Evolutionary conservation across 2,797 vertebrate species (phyloP).

Genomic region (Sebastolobus altivelis): DNA sequence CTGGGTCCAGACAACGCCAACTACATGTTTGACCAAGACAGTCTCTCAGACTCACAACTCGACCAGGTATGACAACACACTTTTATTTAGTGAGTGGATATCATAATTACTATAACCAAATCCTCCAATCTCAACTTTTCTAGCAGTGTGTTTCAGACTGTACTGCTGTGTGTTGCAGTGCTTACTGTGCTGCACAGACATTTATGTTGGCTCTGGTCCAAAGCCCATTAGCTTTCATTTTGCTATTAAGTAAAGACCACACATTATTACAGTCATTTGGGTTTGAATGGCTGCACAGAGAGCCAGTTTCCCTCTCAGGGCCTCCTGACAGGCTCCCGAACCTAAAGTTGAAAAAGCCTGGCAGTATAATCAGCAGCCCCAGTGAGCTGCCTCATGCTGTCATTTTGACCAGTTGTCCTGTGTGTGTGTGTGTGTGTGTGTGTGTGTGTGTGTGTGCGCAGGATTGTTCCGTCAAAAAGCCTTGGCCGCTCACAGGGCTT

Average conservation of each 20-base stretch:
- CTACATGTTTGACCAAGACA: conserved; percentile 88
- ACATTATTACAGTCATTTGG: conserved; percentile 36
- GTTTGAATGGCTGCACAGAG: conserved; percentile 48
- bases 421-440: conserved; percentile 14
- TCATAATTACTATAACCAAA: neutral
- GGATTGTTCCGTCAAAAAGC: conserved; percentile 55
- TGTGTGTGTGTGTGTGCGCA: conserved; percentile 5
- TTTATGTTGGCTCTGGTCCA: conserved; percentile 40
- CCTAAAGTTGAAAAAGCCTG: conserved; percentile 37
- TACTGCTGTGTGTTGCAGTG: conserved; percentile 11
- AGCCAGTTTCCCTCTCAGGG: conserved; percentile 44
- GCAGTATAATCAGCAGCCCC: conserved; percentile 36
- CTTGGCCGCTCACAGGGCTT: conserved; percentile 52
- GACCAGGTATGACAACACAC: conserved; percentile 84
- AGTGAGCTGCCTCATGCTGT: conserved; percentile 45
- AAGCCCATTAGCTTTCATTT: conserved; percentile 40
- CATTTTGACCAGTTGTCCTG: conserved; percentile 24
- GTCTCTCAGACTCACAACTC: conserved; percentile 81
- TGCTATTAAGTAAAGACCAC: conserved; percentile 28
- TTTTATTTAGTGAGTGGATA: neutral
- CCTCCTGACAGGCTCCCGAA: conserved; percentile 46
- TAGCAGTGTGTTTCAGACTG: conserved; percentile 5
- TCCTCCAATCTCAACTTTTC: neutral
- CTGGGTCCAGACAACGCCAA: conserved; percentile 91
- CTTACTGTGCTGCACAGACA: conserved; percentile 2